Percentiles rank a stretch among this genome's conserved stretches.
Evolutionary conservation across 2,113 vertebrate species (phyloP).

Genomic region (Bubo bubo): DNA sequence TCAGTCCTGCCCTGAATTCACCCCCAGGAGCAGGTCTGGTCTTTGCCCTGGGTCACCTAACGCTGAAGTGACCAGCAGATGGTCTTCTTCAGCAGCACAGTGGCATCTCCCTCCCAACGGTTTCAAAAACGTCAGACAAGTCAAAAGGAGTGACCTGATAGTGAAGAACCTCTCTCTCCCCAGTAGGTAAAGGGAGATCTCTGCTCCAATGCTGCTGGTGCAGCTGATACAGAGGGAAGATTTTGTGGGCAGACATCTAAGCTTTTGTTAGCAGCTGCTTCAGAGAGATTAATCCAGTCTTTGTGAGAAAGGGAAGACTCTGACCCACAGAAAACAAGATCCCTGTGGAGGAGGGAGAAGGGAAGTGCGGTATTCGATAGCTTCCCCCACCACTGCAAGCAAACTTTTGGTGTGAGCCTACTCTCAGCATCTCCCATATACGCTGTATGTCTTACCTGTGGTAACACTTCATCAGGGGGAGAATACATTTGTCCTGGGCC

Average conservation of each 20-base stretch:
- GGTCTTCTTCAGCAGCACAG: background rate
- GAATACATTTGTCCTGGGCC: background rate
- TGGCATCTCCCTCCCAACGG: background rate
- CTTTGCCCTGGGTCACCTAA: background rate
- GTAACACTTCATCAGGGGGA: background rate
- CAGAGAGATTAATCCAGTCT: background rate
- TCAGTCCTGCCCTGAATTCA: background rate
- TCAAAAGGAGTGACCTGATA: background rate
- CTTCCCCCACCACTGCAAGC: background rate
- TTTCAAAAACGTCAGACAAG: background rate
- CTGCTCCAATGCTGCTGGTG: background rate
- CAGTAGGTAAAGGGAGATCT: background rate
- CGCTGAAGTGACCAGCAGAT: background rate
- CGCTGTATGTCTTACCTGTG: background rate
- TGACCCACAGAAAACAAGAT: background rate
- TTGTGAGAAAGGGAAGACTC: background rate
- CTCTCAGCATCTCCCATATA: background rate
- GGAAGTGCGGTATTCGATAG: background rate
- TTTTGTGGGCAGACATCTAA: background rate
- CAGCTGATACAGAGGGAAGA: background rate
- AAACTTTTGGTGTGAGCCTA: background rate
- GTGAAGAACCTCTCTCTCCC: background rate
- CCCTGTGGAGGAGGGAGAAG: background rate
- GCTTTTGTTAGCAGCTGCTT: background rate
- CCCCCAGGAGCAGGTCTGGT: background rate